Evolutionary conservation across 2,888 invertebrate species (phyloP), one percentile per base, ranked within the genome.

Genomic region (Oxycera nigricornis): DNA sequence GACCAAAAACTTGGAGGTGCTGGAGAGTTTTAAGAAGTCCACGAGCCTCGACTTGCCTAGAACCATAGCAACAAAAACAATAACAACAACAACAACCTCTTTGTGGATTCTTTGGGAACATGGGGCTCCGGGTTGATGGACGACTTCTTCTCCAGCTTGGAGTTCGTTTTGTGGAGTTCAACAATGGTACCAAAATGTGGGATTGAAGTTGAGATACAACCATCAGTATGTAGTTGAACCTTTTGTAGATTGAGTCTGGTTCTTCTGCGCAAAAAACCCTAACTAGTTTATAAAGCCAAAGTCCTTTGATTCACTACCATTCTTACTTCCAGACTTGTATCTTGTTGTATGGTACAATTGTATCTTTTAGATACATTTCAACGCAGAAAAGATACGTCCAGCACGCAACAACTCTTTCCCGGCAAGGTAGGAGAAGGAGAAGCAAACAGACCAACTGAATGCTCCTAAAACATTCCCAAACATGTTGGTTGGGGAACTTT

Each of bases 401-500:
- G 31, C 46, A 46, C 31, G 31, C 61, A 31, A 31, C 61, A n/a
- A n/a, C n/a, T n/a, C n/a, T n/a, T n/a, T 61, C 61, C 61, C 61
- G 17, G 30, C n/a, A 31, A 31, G 17, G 24, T n/a, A 39, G 7
- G n/a, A 24, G 30, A 22, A 14, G 24, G n/a, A n/a, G n/a, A n/a
- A n/a, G n/a, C n/a, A n/a, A n/a, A n/a, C n/a, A n/a, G n/a, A n/a
- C n/a, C n/a, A 14, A 41, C 11, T 24, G 24, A n/a, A 35, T 22
- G 24, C 65, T 65, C 39, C 41, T 7, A 65, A 65, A 65, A 65
- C 26, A 65, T 39, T 65, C 22, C 39, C 9, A 41, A 39, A 24
- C n/a, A 65, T 65, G 65, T 65, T n/a, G n/a, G n/a, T n/a, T 65
- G 65, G 65, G 41, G 65, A 65, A 65, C 30, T 4, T 9, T 65